phyloP scores from a whole-genome alignment of 2,888 invertebrate species.

The Apamea crenata region DNA sequence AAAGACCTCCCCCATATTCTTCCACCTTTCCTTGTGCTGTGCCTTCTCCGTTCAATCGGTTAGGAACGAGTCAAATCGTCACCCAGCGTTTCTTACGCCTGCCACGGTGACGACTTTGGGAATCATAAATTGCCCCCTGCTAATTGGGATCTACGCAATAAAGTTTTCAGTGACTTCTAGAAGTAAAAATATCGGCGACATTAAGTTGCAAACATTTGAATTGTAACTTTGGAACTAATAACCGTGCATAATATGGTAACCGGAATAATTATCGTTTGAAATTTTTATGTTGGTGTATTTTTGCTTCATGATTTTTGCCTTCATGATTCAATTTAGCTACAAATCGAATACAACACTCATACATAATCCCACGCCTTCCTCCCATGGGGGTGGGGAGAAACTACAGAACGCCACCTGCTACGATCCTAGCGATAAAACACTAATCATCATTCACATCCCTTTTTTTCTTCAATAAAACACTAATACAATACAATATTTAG shows the following conservation, averaged over 20 bases:
- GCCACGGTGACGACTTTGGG: too few species aligned
- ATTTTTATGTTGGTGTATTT: conserved; percentile 16
- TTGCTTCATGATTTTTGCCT: conserved; percentile 19
- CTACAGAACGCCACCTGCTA: too few species aligned
- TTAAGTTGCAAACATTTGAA: conserved; percentile 44
- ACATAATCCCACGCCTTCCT: not conserved
- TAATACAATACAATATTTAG: not conserved
- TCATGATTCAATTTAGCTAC: not conserved
- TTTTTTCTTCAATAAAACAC: too few species aligned
- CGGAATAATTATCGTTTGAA: conserved; percentile 27
- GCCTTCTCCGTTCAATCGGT: too few species aligned
- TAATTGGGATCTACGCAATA: not conserved
- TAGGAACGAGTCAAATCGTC: too few species aligned
- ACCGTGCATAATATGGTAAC: conserved; percentile 20
- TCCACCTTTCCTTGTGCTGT: too few species aligned
- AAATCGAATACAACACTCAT: not conserved
- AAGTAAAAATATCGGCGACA: not conserved
- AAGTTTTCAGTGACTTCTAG: not conserved
- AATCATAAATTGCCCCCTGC: not conserved
- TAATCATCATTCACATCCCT: too few species aligned
- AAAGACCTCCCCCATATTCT: too few species aligned
- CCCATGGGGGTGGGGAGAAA: not conserved
- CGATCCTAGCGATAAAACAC: too few species aligned
- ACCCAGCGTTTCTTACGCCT: too few species aligned
- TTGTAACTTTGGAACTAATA: conserved; percentile 53